Evolutionary conservation across 2,888 invertebrate species (phyloP).

Genomic region (Girardia tigrina): DNA sequence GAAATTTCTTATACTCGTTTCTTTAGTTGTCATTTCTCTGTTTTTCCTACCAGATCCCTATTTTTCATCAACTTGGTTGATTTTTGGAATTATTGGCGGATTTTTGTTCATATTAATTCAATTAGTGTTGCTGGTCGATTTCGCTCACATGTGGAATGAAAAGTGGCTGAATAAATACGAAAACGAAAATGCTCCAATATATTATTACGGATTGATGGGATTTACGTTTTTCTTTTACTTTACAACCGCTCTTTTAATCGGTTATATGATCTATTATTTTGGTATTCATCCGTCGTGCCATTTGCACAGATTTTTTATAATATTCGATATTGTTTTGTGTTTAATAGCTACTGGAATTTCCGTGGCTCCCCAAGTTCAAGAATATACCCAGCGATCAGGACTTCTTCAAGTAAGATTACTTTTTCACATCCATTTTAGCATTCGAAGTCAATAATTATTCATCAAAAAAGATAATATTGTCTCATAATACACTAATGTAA

Average conservation of each 20-base stretch:
- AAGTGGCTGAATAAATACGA: conserved; percentile 84
- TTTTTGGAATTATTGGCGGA: conserved; percentile 88
- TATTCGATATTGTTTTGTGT: conserved; percentile 78
- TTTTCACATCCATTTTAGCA: conserved; percentile 70
- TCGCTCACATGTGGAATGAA: conserved; percentile 94
- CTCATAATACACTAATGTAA: too few relatives aligned
- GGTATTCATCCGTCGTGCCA: conserved; percentile 57
- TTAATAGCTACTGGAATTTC: conserved; percentile 69
- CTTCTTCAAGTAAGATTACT: conserved; percentile 55
- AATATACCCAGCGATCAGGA: conserved; percentile 67
- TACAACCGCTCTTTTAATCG: conserved; percentile 64
- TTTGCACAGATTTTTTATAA: conserved; percentile 88
- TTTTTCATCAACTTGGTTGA: conserved; percentile 66
- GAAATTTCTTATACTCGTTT: conserved; percentile 77
- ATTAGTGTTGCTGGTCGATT: conserved; percentile 83
- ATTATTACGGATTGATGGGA: conserved; percentile 63
- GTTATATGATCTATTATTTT: conserved; percentile 74
- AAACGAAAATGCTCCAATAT: conserved; percentile 68
- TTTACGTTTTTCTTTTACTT: conserved; percentile 70
- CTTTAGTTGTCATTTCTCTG: conserved; percentile 80
- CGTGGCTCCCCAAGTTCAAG: conserved; percentile 78
- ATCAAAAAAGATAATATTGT: too few relatives aligned
- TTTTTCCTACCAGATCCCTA: conserved; percentile 67
- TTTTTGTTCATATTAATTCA: conserved; percentile 89
- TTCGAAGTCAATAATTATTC: too few relatives aligned